Evolutionary conservation across 2,797 vertebrate species (phyloP), one percentile per base, ranked within the genome.

Genomic region (Xenopus petersii): DNA sequence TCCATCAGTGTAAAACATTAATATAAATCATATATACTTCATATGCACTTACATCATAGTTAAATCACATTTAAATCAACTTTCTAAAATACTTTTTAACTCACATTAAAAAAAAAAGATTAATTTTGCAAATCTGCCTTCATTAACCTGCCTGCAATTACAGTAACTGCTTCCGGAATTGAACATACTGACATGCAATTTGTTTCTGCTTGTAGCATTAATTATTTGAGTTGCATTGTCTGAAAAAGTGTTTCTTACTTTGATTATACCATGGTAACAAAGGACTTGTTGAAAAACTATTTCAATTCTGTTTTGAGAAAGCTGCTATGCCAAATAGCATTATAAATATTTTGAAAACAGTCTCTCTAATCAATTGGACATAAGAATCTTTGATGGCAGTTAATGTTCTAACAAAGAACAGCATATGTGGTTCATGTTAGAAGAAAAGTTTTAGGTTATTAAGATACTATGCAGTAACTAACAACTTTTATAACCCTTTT

Each of bases 401-500:
- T 61, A 59, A 64, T 46, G 46, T 26, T 51, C 51, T 54, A 11
- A 54, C 13, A 73, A 73, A 73, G 71, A 74, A 79, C 71, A 69
- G 42, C 76, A 66, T 42, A 70, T 78, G 42, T 12, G 66, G 36
- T 63, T 59, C n/a, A 78, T 73, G 17, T 66, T 42, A 49, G 30
- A 74, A 74, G 56, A 51, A 42, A 70, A 42, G 54, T 60, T 24
- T 70, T 12, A 56, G 61, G 46, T 36, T 70, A 78, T 70, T 65
- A 70, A 48, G 51, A 48, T 51, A 36, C 26, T 30, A 30, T 30
- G 26, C 26, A 30, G 26, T 69, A 56, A 65, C 64, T 59, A 64
- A 49, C 68, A 78, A 65, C 70, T 46, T 68, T 70, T 69, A 49
- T 74, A 42, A 54, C 54, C n/a, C 65, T 64, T 74, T 74, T 79